Conservation (phyloP, 2,888 invertebrate species). For the Andrena marginata region DNA sequence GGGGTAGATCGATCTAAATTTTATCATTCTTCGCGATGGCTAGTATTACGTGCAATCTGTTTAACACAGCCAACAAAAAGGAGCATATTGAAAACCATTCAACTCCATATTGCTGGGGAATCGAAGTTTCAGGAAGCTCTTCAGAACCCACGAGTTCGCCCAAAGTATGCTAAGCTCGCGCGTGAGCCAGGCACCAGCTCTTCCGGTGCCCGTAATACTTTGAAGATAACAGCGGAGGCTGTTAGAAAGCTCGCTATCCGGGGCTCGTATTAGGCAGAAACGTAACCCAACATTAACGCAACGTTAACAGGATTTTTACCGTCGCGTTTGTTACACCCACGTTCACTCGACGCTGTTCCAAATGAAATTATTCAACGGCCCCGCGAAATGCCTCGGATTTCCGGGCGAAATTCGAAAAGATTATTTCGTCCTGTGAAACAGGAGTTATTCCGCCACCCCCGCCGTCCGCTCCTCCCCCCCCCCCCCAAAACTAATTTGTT, state of each 20-base stretch:
- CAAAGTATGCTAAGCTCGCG: not conserved
- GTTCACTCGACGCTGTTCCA: not conserved
- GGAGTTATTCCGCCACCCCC: slow-evolving; percentile 8
- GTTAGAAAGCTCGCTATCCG: not conserved
- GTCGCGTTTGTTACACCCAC: not conserved
- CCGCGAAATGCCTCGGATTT: slow-evolving; percentile 5
- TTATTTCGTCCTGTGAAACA: slow-evolving; percentile 3
- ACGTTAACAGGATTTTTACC: slow-evolving; percentile 29
- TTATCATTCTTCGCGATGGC: not conserved
- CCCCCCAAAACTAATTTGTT: slow-evolving; percentile 32
- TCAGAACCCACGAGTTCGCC: not conserved
- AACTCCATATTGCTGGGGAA: not conserved
- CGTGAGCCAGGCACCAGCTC: not conserved
- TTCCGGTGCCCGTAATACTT: not conserved
- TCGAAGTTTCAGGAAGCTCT: not conserved
- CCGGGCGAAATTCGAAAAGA: slow-evolving; percentile 15
- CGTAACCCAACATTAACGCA: slow-evolving; percentile 16
- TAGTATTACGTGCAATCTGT: not conserved
- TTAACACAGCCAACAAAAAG: not conserved
- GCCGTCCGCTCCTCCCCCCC: not conserved
- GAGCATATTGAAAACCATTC: not conserved
- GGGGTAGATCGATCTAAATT: not conserved
- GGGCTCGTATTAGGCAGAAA: not conserved
- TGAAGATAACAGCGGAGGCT: not conserved
- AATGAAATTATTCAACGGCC: slow-evolving; percentile 20